A percentile compares a stretch with the other conserved stretches of the same genome.
Evolutionary conservation across 2,888 invertebrate species (phyloP).

Genomic region (Parasteatoda lunata): DNA sequence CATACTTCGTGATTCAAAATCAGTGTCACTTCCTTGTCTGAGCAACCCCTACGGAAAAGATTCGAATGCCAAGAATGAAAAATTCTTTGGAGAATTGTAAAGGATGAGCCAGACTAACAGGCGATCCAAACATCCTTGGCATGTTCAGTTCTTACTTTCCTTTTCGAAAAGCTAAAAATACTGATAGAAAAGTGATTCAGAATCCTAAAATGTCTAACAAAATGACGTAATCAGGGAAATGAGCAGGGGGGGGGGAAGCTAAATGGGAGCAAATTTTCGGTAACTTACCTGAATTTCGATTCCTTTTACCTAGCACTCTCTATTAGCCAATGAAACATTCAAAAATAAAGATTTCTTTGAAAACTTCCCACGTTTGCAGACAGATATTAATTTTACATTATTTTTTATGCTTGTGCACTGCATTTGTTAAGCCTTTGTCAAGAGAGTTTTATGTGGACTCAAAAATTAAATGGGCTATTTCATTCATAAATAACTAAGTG

Average conservation of each 20-base stretch:
- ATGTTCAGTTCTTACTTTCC: conserved; percentile 41
- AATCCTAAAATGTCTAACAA: conserved; percentile 45
- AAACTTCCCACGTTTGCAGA: no score
- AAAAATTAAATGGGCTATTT: no score
- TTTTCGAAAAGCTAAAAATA: conserved; percentile 48
- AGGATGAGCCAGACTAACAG: conserved; percentile 21
- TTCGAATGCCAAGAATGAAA: conserved; percentile 14
- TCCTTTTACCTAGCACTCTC: neutral
- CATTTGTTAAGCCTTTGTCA: no score
- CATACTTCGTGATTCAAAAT: neutral
- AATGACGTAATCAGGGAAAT: conserved; percentile 37
- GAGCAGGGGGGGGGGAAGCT: conserved; percentile 6
- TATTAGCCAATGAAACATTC: neutral
- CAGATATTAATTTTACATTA: no score
- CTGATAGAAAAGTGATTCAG: conserved; percentile 53
- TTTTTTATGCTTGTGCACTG: no score
- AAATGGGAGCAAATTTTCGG: conserved; percentile 37
- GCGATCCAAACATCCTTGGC: conserved; percentile 55
- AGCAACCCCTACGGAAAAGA: neutral
- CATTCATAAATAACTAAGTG: no score
- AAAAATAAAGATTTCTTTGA: no score
- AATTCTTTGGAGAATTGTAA: neutral
- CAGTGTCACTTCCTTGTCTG: conserved; percentile 3
- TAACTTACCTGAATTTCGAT: conserved; percentile 12
- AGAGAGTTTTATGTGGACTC: no score